Evolutionary conservation across 2,113 vertebrate genomes (phyloP), one percentile per base, ranked within the genome.

Genomic region (Hypomesus transpacificus): DNA sequence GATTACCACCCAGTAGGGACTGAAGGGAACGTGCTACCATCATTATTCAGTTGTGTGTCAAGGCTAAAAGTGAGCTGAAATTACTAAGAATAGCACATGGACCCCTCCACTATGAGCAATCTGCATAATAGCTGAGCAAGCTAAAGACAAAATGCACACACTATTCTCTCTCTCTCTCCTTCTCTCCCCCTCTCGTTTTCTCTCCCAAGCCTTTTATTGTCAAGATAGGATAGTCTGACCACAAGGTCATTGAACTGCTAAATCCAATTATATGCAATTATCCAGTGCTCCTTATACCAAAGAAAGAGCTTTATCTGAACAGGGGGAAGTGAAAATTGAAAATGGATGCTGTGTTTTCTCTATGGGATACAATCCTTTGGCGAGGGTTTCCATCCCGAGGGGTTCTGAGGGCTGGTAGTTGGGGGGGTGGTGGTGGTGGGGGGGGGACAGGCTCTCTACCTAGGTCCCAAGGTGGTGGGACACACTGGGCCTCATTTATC

Each of bases 231-330:
- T 26, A 73, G 81, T 75, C 71, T 57, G 83, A 80, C 80, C 82
- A 84, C 75, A 84, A 85, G 81, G 82, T 87, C 80, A 80, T 39
- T 83, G 79, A 85, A 81, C 77, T 72, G 63, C 74, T 67, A 84
- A 87, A 87, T 87, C 80, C 74, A 87, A 84, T 88, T 83, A 89
- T 75, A 80, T 82, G 70, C 78, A 86, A 85, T 86, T 86, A 89
- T 82, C 51, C 39, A 73, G 31, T 65, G 71, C 65, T 68, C 57
- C 73, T 70, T 81, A 62, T 66, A 78, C 62, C 57, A 73, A 84
- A 79, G 20, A 68, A 73, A 73, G 21, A 71, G 63, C 16, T 71
- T 76, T 77, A 82, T 86, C 78, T 76, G 66, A 16, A 50, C 68
- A 24, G n/a, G 4, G 22, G 64, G 57, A 68, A 18, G 6, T n/a